Evolutionary conservation across 2,888 invertebrate genomes (phyloP), one percentile per base, ranked within the genome.

Genomic region (Drosophila tripunctata): DNA sequence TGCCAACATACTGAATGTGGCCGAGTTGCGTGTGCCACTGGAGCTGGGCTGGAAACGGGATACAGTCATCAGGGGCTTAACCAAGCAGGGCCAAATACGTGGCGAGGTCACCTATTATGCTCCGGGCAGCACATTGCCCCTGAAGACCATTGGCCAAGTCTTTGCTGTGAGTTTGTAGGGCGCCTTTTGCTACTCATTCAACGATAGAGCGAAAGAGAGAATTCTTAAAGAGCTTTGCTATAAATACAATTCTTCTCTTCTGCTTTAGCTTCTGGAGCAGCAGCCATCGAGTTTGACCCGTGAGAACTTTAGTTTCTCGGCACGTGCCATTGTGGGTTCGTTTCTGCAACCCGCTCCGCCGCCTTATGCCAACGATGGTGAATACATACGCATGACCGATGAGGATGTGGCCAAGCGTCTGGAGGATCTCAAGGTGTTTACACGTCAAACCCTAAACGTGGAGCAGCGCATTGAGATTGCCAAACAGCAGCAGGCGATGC

Each of bases 31-130:
- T 43, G 92, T 94, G 55, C 95, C 95, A 0, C 88, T 96, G 19
- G 94, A 94, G 50, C 92, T 93, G 92, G 98, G 97, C 63, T 98
- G 98, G 98, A 96, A 96, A 84, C 93, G 98, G n/a, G 96, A 97
- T 90, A 98, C 98, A 0, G 93, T 97, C 54, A 97, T 98, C 84
- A 94, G 95, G 70, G 96, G 96, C 4, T 93, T 98, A 6, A 97
- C 96, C 4, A 95, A 96, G 76, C 95, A 94, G 84, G 97, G 98
- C 33, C 95, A 96, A 70, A 95, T 96, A 72, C 95, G 96, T 78
- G 98, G 99, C n/a, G 98, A 99, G 89, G 98, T 99, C 41, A 94
- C 95, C 60, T 99, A 99, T 91, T 94, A 95, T 70, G 94, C 95
- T 7, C 95, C 95, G 0, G 94, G 94, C 69, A 93, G 93, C 12